Evolutionary conservation across 2,113 vertebrate genomes (phyloP).

Genomic region (Micromys minutus): DNA sequence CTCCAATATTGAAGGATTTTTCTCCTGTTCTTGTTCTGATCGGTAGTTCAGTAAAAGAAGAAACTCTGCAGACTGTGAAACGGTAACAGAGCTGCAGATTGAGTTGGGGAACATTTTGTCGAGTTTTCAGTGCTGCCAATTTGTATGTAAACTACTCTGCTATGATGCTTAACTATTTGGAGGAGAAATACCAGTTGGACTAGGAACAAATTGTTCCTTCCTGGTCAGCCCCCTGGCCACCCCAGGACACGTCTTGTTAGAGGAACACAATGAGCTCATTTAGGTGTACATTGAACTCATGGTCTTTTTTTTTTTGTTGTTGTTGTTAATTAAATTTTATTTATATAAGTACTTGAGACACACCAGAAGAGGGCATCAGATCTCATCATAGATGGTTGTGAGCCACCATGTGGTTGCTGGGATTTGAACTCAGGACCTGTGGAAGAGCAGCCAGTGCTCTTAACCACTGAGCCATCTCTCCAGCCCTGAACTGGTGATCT

Average conservation of each 20-base stretch:
- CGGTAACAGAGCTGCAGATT: constrained; percentile 30
- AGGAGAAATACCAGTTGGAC: constrained; percentile 72
- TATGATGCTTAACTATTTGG: constrained; percentile 65
- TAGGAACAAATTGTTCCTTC: not conserved
- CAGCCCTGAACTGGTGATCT: constrained; percentile 67
- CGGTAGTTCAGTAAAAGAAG: constrained; percentile 25
- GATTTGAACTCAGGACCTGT: too few species aligned
- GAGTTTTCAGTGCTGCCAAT: constrained; percentile 38
- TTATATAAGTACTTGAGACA: too few species aligned
- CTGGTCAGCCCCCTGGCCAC: not conserved
- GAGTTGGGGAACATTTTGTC: constrained; percentile 42
- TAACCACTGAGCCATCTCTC: too few species aligned
- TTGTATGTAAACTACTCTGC: constrained; percentile 75
- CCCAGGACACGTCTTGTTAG: not conserved
- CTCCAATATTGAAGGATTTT: constrained; percentile 28
- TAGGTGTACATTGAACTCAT: constrained; percentile 59
- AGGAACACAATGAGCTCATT: constrained; percentile 60
- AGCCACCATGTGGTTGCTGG: too few species aligned
- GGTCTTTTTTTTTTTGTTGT: too few species aligned
- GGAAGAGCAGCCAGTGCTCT: too few species aligned
- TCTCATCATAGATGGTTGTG: too few species aligned
- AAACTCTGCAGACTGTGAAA: not conserved
- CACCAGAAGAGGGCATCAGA: too few species aligned
- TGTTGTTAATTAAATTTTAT: too few species aligned
- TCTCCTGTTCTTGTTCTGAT: constrained; percentile 7